phyloP scores from a whole-genome alignment of 2,797 vertebrate species.

The Sebastes aleutianus region DNA sequence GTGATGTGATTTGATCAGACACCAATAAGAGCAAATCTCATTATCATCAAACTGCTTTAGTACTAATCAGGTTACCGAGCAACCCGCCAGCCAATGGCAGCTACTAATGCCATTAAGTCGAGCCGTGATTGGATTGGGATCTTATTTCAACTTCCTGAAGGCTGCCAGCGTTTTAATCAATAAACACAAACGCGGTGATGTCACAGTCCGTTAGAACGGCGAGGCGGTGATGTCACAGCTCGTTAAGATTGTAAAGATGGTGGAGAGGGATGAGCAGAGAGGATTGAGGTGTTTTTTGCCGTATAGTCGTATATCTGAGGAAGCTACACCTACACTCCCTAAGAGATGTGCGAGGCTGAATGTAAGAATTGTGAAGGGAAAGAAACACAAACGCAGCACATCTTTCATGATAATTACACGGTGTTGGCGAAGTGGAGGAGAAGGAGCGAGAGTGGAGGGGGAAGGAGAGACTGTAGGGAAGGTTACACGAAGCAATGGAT shows the following conservation, averaged over 20 bases:
- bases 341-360: slow-evolving; percentile 8
- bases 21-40: slow-evolving; percentile 85
- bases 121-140: slow-evolving; percentile 81
- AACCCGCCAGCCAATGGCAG: slow-evolving; percentile 83
- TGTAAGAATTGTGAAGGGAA: slow-evolving; percentile 13
- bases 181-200: slow-evolving; percentile 77
- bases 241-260: slow-evolving; percentile 58
- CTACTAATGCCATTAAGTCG: slow-evolving; percentile 84
- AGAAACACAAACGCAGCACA: slow-evolving; percentile 46
- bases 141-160: slow-evolving; percentile 81
- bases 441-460: slow-evolving; percentile 1
- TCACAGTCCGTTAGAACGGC: slow-evolving; percentile 71
- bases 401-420: slow-evolving; percentile 58
- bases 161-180: slow-evolving; percentile 82
- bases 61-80: slow-evolving; percentile 83
- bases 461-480: not conserved
- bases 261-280: slow-evolving; percentile 25
- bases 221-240: slow-evolving; percentile 74
- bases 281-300: slow-evolving; percentile 25
- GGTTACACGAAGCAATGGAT: not conserved
- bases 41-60: slow-evolving; percentile 83
- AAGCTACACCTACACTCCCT: slow-evolving; percentile 17
- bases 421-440: slow-evolving; percentile 34
- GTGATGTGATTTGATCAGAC: slow-evolving; percentile 82
- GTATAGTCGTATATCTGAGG: not conserved